Base-by-base conservation (phyloP, 2,797 vertebrate species). In the Hydrolagus colliei region DNA sequence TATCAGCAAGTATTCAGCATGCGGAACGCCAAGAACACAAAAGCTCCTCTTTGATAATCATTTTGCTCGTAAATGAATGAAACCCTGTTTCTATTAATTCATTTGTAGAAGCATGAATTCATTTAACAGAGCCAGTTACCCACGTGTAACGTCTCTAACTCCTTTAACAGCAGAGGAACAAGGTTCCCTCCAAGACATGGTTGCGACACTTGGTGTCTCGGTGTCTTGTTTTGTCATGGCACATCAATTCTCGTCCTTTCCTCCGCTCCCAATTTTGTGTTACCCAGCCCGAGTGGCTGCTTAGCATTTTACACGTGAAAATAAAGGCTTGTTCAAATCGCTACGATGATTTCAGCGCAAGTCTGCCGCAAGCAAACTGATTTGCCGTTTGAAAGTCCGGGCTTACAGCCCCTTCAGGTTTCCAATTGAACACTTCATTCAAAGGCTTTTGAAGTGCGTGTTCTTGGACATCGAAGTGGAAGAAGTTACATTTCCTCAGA, bases 261-360 rank as follows among this genome's bases (percentile, higher is more conserved):
- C 61, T 79, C 77, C 62, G 61, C 61, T 79, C 14, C 61, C 6
- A 79, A 1, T 65, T 65, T 80, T 80, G 41, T 52, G 41, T 52
- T 6, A 52, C 41, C 41, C 41, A 52, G 3, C 41, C 41, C 41
- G 6, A 52, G 41, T 52, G 41, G 41, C 41, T 6, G 41, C 41
- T 52, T 52, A 52, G 41, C 6, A 52, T 52, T 27, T 52, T 52
- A 52, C 41, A 52, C 1, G 41, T 52, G 41, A 52, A 52, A 52
- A 52, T 52, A 52, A 52, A 52, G 41, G 41, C 41, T 6, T 3
- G 41, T 52, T 13, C 8, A 65, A 65, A 12, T 80, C 65, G 76
- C 62, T n/a, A 9, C 77, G 16, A 65, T 80, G 11, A 80, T 63
- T 80, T 65, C 77, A 80, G 16, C 77, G 22, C 20, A 80, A 80